Base-by-base conservation (phyloP, 1,140 invertebrate species). In the Aphelinus certus region DNA sequence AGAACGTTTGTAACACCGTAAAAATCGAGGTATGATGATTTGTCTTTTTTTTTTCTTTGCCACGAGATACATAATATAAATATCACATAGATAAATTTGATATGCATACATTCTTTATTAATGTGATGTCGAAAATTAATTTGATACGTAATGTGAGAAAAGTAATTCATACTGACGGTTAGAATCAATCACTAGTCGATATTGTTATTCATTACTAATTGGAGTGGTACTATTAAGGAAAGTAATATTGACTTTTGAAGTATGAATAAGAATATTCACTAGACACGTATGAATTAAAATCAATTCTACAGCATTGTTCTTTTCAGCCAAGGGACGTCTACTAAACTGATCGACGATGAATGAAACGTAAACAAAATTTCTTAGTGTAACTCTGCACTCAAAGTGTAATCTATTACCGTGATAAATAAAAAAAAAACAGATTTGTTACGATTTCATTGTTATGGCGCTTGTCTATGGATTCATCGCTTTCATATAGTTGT, bases 261-360 rank as follows among this genome's bases (percentile, higher is more conserved):
- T 26, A 26, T 70, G 62, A 70, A 72, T 58, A 79, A 81, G 76
- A 73, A 76, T 76, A 77, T 79, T 75, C 58, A 56, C 68, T 62
- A 49, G 26, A 26, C 26, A 26, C 26, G 26, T 26, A 26, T 26
- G 26, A 56, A 78, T 76, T 66, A 77, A 74, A 56, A 81, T 80
- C 79, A 26, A 79, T 81, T 81, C 83, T 81, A 84, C 79, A 86
- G 71, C 82, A 84, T 82, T 84, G 81, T 83, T 86, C 81, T 86
- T 86, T 86, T 86, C 85, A 86, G 85, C 84, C 73, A 79, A 83
- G 75, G 80, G 79, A 70, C 76, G 60, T 71, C n/a, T n/a, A n/a
- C n/a, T n/a, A 68, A 74, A 75, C 76, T 77, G 76, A 75, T 64
- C 71, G 60, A 73, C 77, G 58, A 71, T 63, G 56, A 73, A 65